Evolutionary conservation across 2,797 vertebrate species (phyloP), one percentile per base, ranked within the genome.

Genomic region (Chelmon rostratus): DNA sequence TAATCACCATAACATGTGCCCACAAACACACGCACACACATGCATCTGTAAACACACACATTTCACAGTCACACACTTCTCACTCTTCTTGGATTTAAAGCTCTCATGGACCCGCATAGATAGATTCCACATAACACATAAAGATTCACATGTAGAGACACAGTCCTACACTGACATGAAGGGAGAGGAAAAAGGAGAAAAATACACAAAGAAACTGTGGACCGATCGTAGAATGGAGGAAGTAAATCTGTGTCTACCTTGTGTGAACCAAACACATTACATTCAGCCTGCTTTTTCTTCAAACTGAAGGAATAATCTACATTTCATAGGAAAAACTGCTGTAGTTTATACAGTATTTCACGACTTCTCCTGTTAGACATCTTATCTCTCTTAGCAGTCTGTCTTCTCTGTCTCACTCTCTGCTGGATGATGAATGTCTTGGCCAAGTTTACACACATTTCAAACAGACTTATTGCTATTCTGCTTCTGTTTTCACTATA

Each of bases 1-100:
- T 90, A 91, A 90, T 90, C 86, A 81, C 85, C 85, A 50, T 87
- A 74, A 79, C 82, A 13, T 79, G 62, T 56, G 33, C 78, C 66
- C 66, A 44, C 63, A 79, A 49, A 70, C 64, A 62, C 68, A 62
- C 70, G 76, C 65, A 67, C 50, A 63, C 50, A 73, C 5, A 58
- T 35, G 54, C n/a, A 38, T 40, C 10, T 44, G 42, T 44, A 44
- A 42, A 50, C 13, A 28, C 5, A 76, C 71, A 63, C 23, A 47
- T 75, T 81, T 80, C 68, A 71, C 66, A 65, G 57, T 73, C 66
- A 64, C 66, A 68, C 72, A 73, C 54, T 35, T 46, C 52, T 71
- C 33, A 28, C 40, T 37, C 3, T 73, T 31, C 28, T 31, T 31
- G 59, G 28, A 58, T 82, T 78, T 81, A 66, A 65, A 54, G 19